Evolutionary conservation across 2,888 invertebrate species (phyloP).

Genomic region (Phoronis australis): DNA sequence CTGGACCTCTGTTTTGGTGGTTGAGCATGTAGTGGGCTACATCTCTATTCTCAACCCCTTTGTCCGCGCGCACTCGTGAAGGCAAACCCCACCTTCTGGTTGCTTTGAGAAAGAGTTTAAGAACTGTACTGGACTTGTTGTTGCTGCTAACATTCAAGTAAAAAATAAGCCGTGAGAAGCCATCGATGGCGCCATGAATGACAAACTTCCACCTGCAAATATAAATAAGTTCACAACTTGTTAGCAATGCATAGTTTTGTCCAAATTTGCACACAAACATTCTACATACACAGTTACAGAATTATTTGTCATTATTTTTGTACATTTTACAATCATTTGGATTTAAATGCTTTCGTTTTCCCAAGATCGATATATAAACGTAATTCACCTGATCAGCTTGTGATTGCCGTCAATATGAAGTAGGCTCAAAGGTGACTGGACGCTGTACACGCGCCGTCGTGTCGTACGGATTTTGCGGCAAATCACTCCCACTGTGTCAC

Average conservation of each 20-base stretch:
- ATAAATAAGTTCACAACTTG: no score
- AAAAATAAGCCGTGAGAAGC: constrained; percentile 8
- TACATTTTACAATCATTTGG: no score
- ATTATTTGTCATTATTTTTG: no score
- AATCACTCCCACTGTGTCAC: no score
- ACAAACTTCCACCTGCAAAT: constrained; percentile 12
- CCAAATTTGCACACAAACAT: no score
- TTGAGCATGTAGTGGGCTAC: constrained; percentile 7
- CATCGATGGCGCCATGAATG: constrained; percentile 13
- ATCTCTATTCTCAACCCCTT: constrained; percentile 9
- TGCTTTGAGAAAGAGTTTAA: constrained; percentile 7
- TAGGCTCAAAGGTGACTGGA: neutral
- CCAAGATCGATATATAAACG: no score
- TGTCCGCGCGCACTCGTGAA: constrained; percentile 9
- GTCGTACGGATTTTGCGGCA: no score
- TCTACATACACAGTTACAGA: no score
- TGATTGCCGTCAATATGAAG: constrained; percentile 13
- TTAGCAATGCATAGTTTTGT: no score
- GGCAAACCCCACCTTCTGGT: constrained; percentile 10
- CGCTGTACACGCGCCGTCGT: neutral
- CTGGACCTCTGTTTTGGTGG: constrained; percentile 2
- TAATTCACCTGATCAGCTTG: constrained; percentile 6
- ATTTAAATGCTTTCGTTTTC: no score
- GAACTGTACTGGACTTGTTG: constrained; percentile 9
- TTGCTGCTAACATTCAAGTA: constrained; percentile 5